A percentile compares a stretch with the other conserved stretches of the same genome.
These are phyloP conservation scores for Eospalax fontanierii DNA, from an alignment of 2,797 vertebrate genomes.

Conservation along the genomic window DNA sequence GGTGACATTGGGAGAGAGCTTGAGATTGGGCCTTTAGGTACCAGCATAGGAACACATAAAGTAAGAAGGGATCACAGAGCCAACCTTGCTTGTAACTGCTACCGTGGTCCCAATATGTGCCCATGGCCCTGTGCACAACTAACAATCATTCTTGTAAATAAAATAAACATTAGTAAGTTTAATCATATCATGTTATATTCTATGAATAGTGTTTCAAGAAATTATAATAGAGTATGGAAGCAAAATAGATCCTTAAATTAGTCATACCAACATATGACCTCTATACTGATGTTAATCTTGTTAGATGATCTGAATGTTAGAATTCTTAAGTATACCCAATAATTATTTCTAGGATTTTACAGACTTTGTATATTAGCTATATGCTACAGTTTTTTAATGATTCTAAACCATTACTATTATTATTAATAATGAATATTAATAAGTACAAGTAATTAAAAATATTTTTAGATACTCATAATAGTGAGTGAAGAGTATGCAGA, in stretches of 20 bases:
- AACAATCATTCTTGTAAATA: not conserved
- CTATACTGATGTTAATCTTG: not conserved
- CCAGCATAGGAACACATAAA: not conserved
- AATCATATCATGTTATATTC: slow-evolving; percentile 25
- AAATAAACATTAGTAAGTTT: not conserved
- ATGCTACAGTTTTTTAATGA: not conserved
- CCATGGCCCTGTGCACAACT: not conserved
- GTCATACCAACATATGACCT: not conserved
- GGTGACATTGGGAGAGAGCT: not conserved
- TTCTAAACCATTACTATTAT: not conserved
- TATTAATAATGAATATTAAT: slow-evolving; percentile 30
- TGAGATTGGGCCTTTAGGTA: not conserved
- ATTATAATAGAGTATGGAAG: slow-evolving; percentile 8
- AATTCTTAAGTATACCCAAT: not conserved
- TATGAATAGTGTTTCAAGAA: slow-evolving; percentile 38
- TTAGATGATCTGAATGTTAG: not conserved
- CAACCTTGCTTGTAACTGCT: not conserved
- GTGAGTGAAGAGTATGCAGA: not conserved
- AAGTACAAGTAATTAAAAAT: slow-evolving; percentile 25
- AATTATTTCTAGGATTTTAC: not conserved
- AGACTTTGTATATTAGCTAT: slow-evolving; percentile 8
- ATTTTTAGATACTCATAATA: slow-evolving; percentile 14
- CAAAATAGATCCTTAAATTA: slow-evolving; percentile 20
- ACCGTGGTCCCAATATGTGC: not conserved
- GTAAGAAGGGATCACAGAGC: no score